Percentiles rank a stretch among this genome's conserved stretches.
Evolutionary conservation across 2,888 invertebrate genomes (phyloP).

Genomic region (Athalia rosae): DNA sequence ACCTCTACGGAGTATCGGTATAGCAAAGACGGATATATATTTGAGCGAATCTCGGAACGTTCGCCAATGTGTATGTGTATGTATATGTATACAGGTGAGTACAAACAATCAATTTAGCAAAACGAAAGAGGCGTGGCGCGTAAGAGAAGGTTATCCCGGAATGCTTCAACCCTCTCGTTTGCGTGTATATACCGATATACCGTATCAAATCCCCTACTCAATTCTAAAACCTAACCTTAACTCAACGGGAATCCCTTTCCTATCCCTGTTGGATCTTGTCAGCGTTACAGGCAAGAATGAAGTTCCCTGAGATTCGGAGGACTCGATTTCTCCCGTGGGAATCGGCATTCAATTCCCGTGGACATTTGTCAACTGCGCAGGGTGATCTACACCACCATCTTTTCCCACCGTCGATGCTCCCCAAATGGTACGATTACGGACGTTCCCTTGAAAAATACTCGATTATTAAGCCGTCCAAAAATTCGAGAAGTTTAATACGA

Average conservation of each 20-base stretch:
- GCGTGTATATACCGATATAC: neutral
- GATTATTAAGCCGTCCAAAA: constrained; percentile 35
- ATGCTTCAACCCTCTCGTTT: constrained; percentile 5
- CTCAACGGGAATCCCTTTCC: constrained; percentile 22
- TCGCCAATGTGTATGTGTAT: neutral
- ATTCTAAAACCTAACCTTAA: constrained; percentile 39
- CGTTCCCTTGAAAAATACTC: constrained; percentile 23
- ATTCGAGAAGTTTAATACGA: neutral
- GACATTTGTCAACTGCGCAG: constrained; percentile 44
- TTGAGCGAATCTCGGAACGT: neutral
- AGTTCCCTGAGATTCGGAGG: constrained; percentile 33
- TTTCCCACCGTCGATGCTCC: constrained; percentile 3
- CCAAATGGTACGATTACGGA: constrained; percentile 20
- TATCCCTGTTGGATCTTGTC: constrained; percentile 47
- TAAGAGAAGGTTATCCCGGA: constrained; percentile 23
- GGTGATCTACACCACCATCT: constrained; percentile 27
- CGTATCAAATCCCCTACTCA: constrained; percentile 27
- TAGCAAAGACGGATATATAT: neutral
- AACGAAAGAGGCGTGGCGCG: constrained; percentile 33
- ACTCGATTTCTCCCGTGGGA: constrained; percentile 43
- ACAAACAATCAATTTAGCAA: constrained; percentile 43
- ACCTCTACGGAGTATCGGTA: constrained; percentile 28
- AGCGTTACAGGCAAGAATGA: constrained; percentile 35
- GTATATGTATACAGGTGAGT: constrained; percentile 24
- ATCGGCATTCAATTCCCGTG: constrained; percentile 45